Conservation (phyloP, 2,113 vertebrate species). For the Philantomba maxwellii region DNA sequence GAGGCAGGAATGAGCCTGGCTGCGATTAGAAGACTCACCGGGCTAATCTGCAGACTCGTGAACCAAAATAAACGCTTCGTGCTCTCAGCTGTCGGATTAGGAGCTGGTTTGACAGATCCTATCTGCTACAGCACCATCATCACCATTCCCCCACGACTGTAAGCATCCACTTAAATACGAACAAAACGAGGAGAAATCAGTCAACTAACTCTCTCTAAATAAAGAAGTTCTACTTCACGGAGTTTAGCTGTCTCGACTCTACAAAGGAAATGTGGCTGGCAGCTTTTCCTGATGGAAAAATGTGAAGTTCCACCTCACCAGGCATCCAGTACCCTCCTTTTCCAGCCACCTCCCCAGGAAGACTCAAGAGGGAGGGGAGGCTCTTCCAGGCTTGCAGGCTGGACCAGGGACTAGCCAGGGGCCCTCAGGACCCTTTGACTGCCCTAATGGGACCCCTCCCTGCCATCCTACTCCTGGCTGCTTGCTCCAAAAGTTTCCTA, state of each 20-base stretch:
- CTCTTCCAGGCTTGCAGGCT: not conserved
- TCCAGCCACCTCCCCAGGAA: not conserved
- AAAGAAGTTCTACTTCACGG: not conserved
- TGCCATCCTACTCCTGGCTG: not conserved
- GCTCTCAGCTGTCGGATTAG: not conserved
- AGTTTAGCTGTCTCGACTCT: not conserved
- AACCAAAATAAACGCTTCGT: not conserved
- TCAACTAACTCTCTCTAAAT: not conserved
- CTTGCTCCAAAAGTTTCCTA: not conserved
- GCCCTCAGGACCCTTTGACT: not conserved
- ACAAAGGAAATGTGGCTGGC: not conserved
- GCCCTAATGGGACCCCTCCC: not conserved
- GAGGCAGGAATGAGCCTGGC: not conserved
- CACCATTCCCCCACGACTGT: not conserved
- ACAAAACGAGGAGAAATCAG: not conserved
- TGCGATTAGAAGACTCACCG: not conserved
- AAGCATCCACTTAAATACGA: not conserved
- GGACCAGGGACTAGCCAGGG: not conserved
- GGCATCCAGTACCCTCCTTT: not conserved
- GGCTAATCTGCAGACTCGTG: not conserved
- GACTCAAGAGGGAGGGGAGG: accelerated
- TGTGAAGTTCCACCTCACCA: not conserved
- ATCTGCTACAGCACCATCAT: accelerated
- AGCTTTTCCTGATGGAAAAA: conserved; percentile 17
- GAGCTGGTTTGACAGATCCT: not conserved